phyloP scores from a whole-genome alignment of 2,113 vertebrate genomes.

The Zootoca vivipara region DNA sequence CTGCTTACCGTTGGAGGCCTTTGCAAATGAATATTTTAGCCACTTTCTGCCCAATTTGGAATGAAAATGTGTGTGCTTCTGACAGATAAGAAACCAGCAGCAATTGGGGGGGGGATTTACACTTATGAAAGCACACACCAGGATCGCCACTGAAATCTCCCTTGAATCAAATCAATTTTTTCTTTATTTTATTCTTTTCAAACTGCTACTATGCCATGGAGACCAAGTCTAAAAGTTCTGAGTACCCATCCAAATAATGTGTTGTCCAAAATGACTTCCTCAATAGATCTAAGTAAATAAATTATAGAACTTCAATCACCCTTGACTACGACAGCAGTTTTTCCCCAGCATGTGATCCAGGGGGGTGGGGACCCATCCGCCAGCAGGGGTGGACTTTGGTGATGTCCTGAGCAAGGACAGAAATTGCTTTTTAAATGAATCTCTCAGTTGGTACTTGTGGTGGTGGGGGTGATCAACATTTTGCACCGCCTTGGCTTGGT shows the following conservation, averaged over 20 bases:
- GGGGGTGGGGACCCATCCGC: too few relatives aligned
- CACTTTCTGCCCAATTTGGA: conserved; percentile 24
- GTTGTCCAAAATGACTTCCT: not conserved
- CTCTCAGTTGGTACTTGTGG: too few relatives aligned
- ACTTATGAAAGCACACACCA: not conserved
- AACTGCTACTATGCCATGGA: not conserved
- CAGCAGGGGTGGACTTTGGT: too few relatives aligned
- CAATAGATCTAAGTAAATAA: not conserved
- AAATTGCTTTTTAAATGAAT: too few relatives aligned
- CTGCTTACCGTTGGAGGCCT: not conserved
- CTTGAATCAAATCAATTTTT: conserved; percentile 1
- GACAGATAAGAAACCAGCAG: conserved; percentile 16
- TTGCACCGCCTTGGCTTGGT: too few relatives aligned
- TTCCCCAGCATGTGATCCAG: not conserved
- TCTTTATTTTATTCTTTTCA: not conserved
- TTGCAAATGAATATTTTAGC: conserved; percentile 12
- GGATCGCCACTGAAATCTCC: not conserved
- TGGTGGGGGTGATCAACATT: too few relatives aligned
- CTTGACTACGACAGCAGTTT: not conserved
- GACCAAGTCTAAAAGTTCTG: not conserved
- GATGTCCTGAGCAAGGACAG: too few relatives aligned
- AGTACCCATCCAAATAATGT: not conserved
- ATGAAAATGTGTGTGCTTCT: conserved; percentile 1
- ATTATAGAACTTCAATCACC: not conserved
- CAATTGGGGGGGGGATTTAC: not conserved